Percentiles rank a stretch among this genome's conserved stretches.
These are phyloP conservation scores for Zaprionus camerounensis DNA, from an alignment of 1,140 invertebrate genomes.

Conservation along the genomic window DNA sequence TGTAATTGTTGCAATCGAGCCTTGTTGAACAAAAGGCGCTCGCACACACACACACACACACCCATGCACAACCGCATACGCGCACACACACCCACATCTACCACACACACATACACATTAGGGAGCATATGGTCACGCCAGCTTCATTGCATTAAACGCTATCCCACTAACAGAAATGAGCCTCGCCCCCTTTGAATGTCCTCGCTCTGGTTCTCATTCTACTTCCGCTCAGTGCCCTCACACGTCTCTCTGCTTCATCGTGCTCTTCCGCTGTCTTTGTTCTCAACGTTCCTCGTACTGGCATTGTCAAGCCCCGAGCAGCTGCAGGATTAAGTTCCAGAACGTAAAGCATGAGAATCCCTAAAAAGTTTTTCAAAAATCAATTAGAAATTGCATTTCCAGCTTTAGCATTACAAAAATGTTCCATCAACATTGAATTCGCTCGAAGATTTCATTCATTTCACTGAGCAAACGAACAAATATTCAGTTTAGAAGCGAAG, in stretches of 20 bases:
- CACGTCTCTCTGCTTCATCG: background rate
- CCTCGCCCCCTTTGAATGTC: background rate
- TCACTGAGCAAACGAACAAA: background rate
- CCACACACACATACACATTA: conserved; percentile 18
- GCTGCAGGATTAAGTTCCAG: background rate
- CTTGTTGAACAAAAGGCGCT: conserved; percentile 60
- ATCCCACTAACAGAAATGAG: conserved; percentile 19
- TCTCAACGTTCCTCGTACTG: background rate
- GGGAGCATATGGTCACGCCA: conserved; percentile 23
- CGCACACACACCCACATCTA: background rate
- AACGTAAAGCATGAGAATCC: background rate
- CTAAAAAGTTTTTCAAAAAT: conserved; percentile 4
- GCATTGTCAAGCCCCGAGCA: background rate
- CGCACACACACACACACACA: conserved; percentile 21
- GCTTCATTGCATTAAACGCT: conserved; percentile 33
- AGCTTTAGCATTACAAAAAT: background rate
- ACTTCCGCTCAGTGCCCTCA: background rate
- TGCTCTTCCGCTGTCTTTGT: background rate
- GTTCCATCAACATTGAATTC: conserved; percentile 1
- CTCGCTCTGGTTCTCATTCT: background rate
- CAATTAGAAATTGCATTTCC: conserved; percentile 12
- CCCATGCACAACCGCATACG: conserved; percentile 14
- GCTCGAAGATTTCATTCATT: background rate
- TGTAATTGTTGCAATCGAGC: conserved; percentile 81
- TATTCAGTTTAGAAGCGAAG: background rate